These are phyloP conservation scores for Distichodus sexfasciatus DNA, from an alignment of 2,797 vertebrate genomes.

Conservation along the genomic window DNA sequence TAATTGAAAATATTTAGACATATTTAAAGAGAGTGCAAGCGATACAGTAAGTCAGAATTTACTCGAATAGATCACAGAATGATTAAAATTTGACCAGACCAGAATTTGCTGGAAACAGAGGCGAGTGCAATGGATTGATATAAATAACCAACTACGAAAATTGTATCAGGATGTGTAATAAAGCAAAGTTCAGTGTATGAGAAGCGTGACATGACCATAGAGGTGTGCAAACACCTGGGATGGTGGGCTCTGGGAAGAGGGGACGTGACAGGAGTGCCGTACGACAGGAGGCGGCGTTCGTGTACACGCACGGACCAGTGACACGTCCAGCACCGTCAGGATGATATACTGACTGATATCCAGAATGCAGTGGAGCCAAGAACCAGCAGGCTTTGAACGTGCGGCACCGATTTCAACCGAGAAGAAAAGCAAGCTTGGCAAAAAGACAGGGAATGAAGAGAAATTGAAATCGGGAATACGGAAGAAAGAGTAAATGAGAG, in stretches of 20 bases:
- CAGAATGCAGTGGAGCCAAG: constrained; percentile 8
- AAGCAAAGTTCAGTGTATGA: too few relatives aligned
- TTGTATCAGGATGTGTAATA: too few relatives aligned
- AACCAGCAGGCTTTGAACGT: constrained; percentile 35
- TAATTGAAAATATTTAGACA: too few relatives aligned
- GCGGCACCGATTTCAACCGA: constrained; percentile 13
- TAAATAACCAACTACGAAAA: too few relatives aligned
- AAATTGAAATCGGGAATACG: constrained; percentile 16
- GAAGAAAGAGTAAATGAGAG: neutral
- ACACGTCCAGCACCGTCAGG: constrained; percentile 39
- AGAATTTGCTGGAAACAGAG: too few relatives aligned
- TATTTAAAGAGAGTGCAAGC: too few relatives aligned
- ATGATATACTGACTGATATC: constrained; percentile 36
- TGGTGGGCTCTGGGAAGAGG: neutral
- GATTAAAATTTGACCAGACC: too few relatives aligned
- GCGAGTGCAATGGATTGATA: too few relatives aligned
- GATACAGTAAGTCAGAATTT: too few relatives aligned
- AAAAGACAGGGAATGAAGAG: neutral
- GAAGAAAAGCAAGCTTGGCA: neutral
- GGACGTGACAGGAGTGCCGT: neutral
- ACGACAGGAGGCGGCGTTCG: constrained; percentile 17
- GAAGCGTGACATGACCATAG: too few relatives aligned
- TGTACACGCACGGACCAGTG: constrained; percentile 23
- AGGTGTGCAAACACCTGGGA: too few relatives aligned
- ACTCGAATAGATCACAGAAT: too few relatives aligned